Evolutionary conservation across 1,140 invertebrate genomes (phyloP).

Genomic region (Bemisia tabaci): DNA sequence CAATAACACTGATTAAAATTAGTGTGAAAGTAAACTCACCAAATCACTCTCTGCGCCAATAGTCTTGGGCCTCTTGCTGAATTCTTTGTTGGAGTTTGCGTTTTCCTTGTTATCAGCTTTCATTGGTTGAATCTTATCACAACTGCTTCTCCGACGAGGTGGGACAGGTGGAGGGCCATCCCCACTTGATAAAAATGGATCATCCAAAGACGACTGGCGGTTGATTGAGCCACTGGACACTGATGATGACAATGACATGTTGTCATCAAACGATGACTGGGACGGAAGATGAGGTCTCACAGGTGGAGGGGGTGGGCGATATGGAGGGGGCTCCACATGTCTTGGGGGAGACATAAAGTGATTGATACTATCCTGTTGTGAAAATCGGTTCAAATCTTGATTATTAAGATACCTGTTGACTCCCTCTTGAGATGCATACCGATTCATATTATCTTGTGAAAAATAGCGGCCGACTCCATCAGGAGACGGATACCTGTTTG

Average conservation of each 20-base stretch:
- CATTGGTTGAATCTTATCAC: conserved; percentile 29
- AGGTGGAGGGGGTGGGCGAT: conserved; percentile 35
- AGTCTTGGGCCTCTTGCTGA: conserved; percentile 15
- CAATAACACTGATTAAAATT: too few species aligned
- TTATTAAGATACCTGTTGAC: too few species aligned
- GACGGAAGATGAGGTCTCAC: conserved; percentile 7
- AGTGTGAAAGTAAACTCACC: too few species aligned
- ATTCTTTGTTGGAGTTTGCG: conserved; percentile 6
- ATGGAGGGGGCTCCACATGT: conserved; percentile 39
- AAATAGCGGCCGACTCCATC: too few species aligned
- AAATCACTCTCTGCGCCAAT: conserved; percentile 11
- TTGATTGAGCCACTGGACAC: background rate
- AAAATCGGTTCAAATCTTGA: too few species aligned
- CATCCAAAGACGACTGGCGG: background rate
- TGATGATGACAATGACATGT: background rate
- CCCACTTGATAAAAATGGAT: background rate
- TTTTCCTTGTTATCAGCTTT: conserved; percentile 38
- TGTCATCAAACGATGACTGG: conserved; percentile 12
- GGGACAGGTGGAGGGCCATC: conserved; percentile 37
- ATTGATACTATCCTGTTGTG: background rate
- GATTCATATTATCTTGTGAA: too few species aligned
- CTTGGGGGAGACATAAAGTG: background rate
- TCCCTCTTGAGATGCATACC: too few species aligned
- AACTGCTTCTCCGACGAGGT: conserved; percentile 37
- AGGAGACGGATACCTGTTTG: too few species aligned